Evolutionary conservation across 1,140 invertebrate genomes (phyloP).

Genomic region (Drosophila lini): DNA sequence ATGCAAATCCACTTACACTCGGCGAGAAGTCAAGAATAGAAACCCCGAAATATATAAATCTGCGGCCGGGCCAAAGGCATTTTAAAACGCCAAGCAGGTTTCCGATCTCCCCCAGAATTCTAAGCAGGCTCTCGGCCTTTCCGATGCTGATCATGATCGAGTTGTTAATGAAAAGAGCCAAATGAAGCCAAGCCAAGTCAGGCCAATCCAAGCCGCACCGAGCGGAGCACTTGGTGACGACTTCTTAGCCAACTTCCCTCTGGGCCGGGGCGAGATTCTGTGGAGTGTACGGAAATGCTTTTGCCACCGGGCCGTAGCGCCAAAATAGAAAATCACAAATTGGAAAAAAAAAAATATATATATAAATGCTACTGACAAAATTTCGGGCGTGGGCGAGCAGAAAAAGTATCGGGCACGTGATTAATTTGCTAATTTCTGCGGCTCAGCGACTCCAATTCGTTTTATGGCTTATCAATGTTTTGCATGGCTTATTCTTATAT

Average conservation of each 20-base stretch:
- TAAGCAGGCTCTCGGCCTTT: conserved; percentile 61
- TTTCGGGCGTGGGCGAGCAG: conserved; percentile 45
- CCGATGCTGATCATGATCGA: conserved; percentile 74
- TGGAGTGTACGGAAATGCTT: conserved; percentile 63
- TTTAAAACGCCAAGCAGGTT: conserved; percentile 74
- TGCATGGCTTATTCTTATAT: conserved; percentile 27
- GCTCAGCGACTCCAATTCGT: conserved; percentile 21
- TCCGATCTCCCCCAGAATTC: conserved; percentile 59
- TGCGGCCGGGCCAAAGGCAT: conserved; percentile 31
- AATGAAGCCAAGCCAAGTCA: background rate
- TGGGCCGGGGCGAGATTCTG: conserved; percentile 21
- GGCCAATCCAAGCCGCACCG: background rate
- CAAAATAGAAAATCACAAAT: conserved; percentile 57
- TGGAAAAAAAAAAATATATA: background rate
- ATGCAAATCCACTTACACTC: conserved; percentile 55
- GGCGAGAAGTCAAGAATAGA: conserved; percentile 50
- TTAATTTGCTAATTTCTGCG: conserved; percentile 37
- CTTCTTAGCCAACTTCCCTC: conserved; percentile 49
- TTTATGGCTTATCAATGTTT: conserved; percentile 61
- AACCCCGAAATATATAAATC: conserved; percentile 51
- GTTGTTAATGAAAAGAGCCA: conserved; percentile 72
- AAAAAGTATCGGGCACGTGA: conserved; percentile 45
- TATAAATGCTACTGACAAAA: conserved; percentile 19
- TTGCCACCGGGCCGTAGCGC: conserved; percentile 16
- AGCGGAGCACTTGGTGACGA: conserved; percentile 49